phyloP scores from a whole-genome alignment of 2,888 invertebrate species.

The Ptilodon capucinus region DNA sequence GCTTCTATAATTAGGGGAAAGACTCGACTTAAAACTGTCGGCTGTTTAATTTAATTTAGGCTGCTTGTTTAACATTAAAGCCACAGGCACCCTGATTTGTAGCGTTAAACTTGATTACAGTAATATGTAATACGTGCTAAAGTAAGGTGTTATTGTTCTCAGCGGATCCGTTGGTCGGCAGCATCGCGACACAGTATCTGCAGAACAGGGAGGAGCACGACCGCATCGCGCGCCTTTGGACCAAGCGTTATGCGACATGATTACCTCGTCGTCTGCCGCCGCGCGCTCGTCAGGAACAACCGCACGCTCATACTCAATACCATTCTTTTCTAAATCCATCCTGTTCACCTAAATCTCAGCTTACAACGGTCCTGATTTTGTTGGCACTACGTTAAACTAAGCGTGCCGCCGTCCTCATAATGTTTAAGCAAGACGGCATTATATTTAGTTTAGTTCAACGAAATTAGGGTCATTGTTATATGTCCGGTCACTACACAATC shows the following conservation, averaged over 20 bases:
- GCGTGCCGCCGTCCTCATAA: too few species aligned
- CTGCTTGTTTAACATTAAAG: too few species aligned
- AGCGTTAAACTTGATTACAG: too few species aligned
- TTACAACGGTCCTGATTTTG: too few species aligned
- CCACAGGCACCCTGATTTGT: too few species aligned
- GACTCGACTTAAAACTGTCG: too few species aligned
- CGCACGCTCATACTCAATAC: constrained; percentile 68
- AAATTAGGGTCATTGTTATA: too few species aligned
- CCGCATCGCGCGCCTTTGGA: constrained; percentile 98
- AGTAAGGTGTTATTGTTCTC: constrained; percentile 49
- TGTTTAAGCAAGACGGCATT: too few species aligned
- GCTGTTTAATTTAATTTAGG: too few species aligned
- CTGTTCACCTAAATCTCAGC: constrained; percentile 66
- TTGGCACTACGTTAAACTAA: too few species aligned
- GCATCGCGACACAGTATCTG: constrained; percentile 98
- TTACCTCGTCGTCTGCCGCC: constrained; percentile 53
- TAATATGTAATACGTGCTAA: background rate
- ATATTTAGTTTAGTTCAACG: too few species aligned
- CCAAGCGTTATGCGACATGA: constrained; percentile 98
- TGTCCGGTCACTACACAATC: constrained; percentile 32
- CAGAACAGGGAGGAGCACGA: constrained; percentile 99
- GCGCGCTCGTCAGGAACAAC: constrained; percentile 51
- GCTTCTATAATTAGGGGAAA: too few species aligned
- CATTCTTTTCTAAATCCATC: constrained; percentile 73
- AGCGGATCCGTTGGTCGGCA: constrained; percentile 98